Evolutionary conservation across 2,888 invertebrate genomes (phyloP), one percentile per base, ranked within the genome.

Genomic region (Pimpla rufipes): DNA sequence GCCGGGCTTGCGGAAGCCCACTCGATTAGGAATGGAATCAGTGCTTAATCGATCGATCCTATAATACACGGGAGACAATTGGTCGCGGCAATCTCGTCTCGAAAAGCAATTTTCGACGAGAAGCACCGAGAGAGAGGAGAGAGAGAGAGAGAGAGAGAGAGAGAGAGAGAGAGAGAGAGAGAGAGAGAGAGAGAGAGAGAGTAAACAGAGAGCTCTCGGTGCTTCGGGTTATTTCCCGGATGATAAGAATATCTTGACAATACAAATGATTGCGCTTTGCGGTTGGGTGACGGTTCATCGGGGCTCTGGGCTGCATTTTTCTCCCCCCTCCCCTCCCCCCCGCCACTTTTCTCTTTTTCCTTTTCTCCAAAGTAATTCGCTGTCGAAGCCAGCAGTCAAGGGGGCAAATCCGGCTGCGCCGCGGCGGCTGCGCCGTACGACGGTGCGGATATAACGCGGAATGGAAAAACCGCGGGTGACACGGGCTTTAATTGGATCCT

Each of bases 401-500:
- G 45, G 7, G 3, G 8, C 8, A 62, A n/a, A n/a, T 59, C 29
- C 4, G 6, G 16, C n/a, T 5, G 35, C 11, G 16, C 5, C 45
- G 29, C 21, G n/a, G 29, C 3, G 29, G 23, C 4, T 42, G 13
- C 11, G 45, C 18, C 1, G 11, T 42, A 42, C 29, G 42, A 5
- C 10, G 21, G 45, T 42, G 35, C 18, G 18, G 29, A 29, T n/a
- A 29, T 18, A 62, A 10, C 0, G 0, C 29, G 21, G 10, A 47
- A 42, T 16, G 13, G 11, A 21, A 42, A 21, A 40, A 23, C 2
- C 35, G 50, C 66, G 42, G 11, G 37, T 74, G 74, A 62, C 73
- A 52, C 55, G 80, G 77, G 11, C 29, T 64, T 79, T 83, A 85
- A 85, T 83, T 85, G 78, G 78, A 75, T 75, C 66, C 50, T 10